Percentiles rank a stretch among this genome's conserved stretches.
Evolutionary conservation across 2,888 invertebrate genomes (phyloP).

Genomic region (Cephus spinipes): DNA sequence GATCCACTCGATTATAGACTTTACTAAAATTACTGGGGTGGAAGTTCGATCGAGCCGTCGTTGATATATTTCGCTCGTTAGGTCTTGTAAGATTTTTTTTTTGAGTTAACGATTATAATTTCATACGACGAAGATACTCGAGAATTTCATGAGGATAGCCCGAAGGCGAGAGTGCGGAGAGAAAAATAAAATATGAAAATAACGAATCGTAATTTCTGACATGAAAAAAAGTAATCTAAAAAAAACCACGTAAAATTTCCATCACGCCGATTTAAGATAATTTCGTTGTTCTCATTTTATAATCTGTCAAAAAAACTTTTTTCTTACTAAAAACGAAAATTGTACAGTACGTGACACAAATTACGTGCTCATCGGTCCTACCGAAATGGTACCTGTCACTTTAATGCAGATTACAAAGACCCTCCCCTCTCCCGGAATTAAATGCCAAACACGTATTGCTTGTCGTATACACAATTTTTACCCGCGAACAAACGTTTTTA

Average conservation of each 20-base stretch:
- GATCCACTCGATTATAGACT: too few relatives aligned
- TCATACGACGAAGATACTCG: too few relatives aligned
- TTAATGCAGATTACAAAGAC: not conserved
- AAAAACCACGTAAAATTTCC: not conserved
- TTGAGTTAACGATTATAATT: too few relatives aligned
- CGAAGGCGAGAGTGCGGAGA: not conserved
- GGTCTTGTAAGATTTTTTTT: too few relatives aligned
- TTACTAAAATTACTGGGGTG: too few relatives aligned
- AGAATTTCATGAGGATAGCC: not conserved
- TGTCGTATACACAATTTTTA: constrained; percentile 27
- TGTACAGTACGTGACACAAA: not conserved
- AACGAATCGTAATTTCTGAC: not conserved
- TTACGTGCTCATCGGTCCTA: not conserved
- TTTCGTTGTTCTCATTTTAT: not conserved
- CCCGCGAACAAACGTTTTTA: constrained; percentile 28
- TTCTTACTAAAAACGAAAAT: not conserved
- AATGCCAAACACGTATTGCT: not conserved
- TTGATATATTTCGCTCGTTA: not conserved
- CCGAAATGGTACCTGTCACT: not conserved
- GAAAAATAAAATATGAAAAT: not conserved
- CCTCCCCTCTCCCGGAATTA: not conserved
- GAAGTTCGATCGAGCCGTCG: not conserved
- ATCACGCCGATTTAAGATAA: not conserved
- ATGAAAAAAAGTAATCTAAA: not conserved
- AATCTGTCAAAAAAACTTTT: not conserved